Conservation (phyloP, 2,888 invertebrate species). For the Sipha maydis region DNA sequence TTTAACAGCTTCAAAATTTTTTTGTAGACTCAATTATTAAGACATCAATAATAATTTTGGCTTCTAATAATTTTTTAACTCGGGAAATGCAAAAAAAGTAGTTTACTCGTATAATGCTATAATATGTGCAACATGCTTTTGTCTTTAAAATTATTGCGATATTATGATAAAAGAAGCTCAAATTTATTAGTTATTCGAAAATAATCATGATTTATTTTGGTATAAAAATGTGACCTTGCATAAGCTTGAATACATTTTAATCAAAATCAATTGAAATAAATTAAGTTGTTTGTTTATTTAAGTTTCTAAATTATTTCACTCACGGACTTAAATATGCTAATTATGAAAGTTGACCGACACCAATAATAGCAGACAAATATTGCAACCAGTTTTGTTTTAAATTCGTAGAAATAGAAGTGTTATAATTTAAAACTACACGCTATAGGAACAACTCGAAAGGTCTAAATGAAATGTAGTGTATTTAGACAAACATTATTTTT, state of each 20-base stretch:
- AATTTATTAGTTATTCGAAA: neutral
- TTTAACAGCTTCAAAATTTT: neutral
- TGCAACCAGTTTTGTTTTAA: neutral
- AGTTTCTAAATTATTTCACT: neutral
- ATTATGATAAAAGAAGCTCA: neutral
- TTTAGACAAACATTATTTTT: neutral
- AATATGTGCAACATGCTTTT: neutral
- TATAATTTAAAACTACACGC: neutral
- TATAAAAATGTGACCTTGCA: neutral
- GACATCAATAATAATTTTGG: neutral
- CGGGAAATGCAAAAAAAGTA: neutral
- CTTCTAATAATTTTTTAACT: neutral
- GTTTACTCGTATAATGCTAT: neutral
- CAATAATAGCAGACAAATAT: neutral
- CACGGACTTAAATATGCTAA: neutral
- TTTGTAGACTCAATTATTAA: neutral
- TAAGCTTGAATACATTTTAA: neutral
- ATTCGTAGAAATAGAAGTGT: too few relatives aligned
- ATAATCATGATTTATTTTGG: neutral
- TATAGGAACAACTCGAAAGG: neutral
- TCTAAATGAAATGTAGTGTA: neutral
- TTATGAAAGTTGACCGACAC: neutral
- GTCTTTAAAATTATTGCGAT: neutral
- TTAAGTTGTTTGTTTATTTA: neutral
- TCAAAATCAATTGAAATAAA: neutral